Evolutionary conservation across 2,113 vertebrate genomes (phyloP), one percentile per base, ranked within the genome.

Genomic region (Plectropomus leopardus): DNA sequence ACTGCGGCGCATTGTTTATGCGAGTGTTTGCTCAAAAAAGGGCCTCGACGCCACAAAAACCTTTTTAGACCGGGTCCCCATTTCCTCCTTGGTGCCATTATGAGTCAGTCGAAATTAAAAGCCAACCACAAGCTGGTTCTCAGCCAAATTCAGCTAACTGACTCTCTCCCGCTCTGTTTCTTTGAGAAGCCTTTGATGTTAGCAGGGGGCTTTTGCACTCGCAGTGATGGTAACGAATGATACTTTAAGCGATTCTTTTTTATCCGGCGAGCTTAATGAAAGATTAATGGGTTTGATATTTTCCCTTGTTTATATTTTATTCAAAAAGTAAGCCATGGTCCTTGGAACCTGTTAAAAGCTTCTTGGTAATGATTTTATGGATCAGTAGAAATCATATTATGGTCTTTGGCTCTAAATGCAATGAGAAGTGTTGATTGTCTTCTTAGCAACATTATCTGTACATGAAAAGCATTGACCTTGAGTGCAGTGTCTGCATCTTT

Each of bases 211-310:
- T 94, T 96, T 92, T 95, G 93, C 92, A 95, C 97, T 97, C 88
- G 92, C 94, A 95, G 95, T 95, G 95, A 96, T 94, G 95, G 95
- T 95, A 95, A 96, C 95, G 96, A 98, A 96, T 94, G 96, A 96
- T 96, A 97, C 96, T 97, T 96, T 96, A 97, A 98, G 97, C 92
- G 96, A 97, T 98, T 98, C 96, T 97, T 98, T 98, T 99, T 98
- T 97, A 99, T 99, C 98, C 96, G 92, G 96, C 96, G 94, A 96
- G 96, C 96, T 96, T 98, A 98, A 98, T 98, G 97, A 98, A 98
- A 99, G 97, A 98, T 99, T 98, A 98, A 99, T 98, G 96, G 96
- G 95, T 97, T 96, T 97, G 96, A 98, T 98, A 97, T 97, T 98
- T 97, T 96, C 96, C 94, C 97, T 97, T 97, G 96, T 98, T 96